These are phyloP conservation scores for Phainopepla nitens DNA, from an alignment of 2,113 vertebrate genomes.

Conservation along the genomic window DNA sequence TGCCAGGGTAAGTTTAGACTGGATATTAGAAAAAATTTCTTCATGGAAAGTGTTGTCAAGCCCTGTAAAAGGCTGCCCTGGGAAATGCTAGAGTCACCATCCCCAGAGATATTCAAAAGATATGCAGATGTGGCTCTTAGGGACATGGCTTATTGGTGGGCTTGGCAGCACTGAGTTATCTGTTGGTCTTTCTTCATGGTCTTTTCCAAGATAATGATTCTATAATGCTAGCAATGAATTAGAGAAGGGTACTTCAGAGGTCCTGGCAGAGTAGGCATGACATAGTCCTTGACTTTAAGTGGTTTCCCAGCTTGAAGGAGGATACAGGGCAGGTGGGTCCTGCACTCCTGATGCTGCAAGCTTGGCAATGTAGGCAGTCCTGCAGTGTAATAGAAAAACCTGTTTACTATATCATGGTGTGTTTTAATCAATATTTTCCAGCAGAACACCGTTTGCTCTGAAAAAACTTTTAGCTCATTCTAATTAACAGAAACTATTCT, in stretches of 20 bases:
- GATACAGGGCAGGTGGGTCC: not conserved
- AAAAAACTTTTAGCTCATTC: not conserved
- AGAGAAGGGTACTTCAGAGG: not conserved
- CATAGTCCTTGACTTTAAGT: not conserved
- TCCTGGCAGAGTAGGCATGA: not conserved
- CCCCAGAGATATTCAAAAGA: not conserved
- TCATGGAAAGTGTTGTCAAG: not conserved
- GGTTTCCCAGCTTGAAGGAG: not conserved
- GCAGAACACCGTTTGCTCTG: not conserved
- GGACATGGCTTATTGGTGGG: not conserved
- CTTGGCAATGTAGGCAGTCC: not conserved
- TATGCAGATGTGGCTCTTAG: rapidly evolving
- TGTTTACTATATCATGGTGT: not conserved
- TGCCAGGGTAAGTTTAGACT: rapidly evolving
- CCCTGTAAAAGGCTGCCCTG: not conserved
- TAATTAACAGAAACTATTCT: not conserved
- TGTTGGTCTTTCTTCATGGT: not conserved
- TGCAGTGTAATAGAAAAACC: not conserved
- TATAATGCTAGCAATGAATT: not conserved
- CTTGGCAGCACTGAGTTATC: not conserved
- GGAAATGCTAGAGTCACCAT: not conserved
- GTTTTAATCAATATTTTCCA: not conserved
- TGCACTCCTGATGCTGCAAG: not conserved
- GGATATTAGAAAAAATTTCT: not conserved
- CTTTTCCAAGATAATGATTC: not conserved